Percentiles rank a stretch among this genome's conserved stretches.
These are phyloP conservation scores for Monopterus albus DNA, from an alignment of 2,113 vertebrate genomes.

Conservation along the genomic window DNA sequence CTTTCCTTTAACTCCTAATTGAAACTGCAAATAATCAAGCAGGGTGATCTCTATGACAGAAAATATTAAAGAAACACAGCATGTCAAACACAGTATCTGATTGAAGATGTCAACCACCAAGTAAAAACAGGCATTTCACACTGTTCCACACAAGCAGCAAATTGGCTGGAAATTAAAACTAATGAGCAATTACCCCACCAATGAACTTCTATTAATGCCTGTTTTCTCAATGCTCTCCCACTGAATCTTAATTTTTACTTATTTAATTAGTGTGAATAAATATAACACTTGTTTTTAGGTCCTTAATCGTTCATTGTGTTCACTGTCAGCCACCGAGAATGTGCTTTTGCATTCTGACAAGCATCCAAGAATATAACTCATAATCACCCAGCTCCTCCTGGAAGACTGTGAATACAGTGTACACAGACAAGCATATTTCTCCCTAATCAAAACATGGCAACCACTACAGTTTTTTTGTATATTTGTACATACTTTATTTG, in stretches of 20 bases:
- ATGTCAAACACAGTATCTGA: slow-evolving; percentile 56
- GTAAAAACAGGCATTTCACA: slow-evolving; percentile 62
- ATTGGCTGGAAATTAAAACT: slow-evolving; percentile 75
- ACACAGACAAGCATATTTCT: slow-evolving; percentile 41
- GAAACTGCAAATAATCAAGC: slow-evolving; percentile 53
- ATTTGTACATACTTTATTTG: slow-evolving; percentile 62
- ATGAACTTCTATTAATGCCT: slow-evolving; percentile 67
- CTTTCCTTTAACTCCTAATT: slow-evolving; percentile 38
- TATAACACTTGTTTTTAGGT: slow-evolving; percentile 53
- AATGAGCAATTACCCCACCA: slow-evolving; percentile 75
- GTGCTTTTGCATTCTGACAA: slow-evolving; percentile 31
- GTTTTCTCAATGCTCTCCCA: slow-evolving; percentile 61
- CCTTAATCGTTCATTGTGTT: slow-evolving; percentile 52
- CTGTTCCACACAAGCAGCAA: slow-evolving; percentile 63
- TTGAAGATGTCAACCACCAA: slow-evolving; percentile 53
- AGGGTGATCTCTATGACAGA: slow-evolving; percentile 38
- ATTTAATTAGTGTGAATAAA: slow-evolving; percentile 69
- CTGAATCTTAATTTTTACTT: slow-evolving; percentile 53
- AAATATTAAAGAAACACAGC: slow-evolving; percentile 46
- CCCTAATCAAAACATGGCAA: slow-evolving; percentile 48
- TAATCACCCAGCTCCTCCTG: slow-evolving; percentile 41
- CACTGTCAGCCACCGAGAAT: slow-evolving; percentile 25
- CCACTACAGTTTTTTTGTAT: slow-evolving; percentile 33
- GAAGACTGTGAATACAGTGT: slow-evolving; percentile 35
- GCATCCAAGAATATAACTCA: slow-evolving; percentile 42